These are phyloP conservation scores for Noctua pronuba DNA, from an alignment of 2,888 invertebrate genomes.

Conservation along the genomic window DNA sequence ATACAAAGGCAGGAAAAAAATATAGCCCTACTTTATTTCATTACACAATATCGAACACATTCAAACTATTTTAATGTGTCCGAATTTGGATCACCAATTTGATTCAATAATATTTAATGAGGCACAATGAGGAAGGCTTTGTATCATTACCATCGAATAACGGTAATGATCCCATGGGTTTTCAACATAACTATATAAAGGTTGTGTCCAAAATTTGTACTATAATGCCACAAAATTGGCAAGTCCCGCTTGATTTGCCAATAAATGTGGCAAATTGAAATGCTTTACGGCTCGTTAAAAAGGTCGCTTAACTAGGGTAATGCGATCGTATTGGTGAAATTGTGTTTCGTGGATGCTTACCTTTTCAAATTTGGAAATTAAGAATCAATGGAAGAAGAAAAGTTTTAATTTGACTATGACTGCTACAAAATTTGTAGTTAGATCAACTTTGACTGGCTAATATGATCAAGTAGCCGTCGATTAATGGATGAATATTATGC, in stretches of 20 bases:
- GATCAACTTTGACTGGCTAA: too few species aligned
- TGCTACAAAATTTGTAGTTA: not conserved
- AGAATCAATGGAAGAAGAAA: not conserved
- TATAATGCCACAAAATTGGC: conserved; percentile 82
- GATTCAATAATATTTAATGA: conserved; percentile 76
- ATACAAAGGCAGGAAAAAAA: not conserved
- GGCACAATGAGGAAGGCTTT: conserved; percentile 76
- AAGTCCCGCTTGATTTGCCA: conserved; percentile 82
- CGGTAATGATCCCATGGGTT: conserved; percentile 82
- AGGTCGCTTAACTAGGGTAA: conserved; percentile 71
- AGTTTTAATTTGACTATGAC: not conserved
- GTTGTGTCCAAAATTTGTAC: conserved; percentile 80
- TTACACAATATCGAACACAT: conserved; percentile 18
- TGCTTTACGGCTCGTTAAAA: conserved; percentile 82
- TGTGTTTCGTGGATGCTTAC: conserved; percentile 8
- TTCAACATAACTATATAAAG: conserved; percentile 78
- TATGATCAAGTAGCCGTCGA: not conserved
- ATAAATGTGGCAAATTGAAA: conserved; percentile 83
- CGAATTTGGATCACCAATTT: conserved; percentile 53
- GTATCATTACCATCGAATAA: conserved; percentile 83
- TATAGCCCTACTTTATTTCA: too few species aligned
- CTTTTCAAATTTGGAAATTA: not conserved
- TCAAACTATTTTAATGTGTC: conserved; percentile 49
- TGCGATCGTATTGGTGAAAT: conserved; percentile 36
- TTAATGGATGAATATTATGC: not conserved